These are phyloP conservation scores for Gavia stellata DNA, from an alignment of 2,113 vertebrate genomes.

Conservation along the genomic window DNA sequence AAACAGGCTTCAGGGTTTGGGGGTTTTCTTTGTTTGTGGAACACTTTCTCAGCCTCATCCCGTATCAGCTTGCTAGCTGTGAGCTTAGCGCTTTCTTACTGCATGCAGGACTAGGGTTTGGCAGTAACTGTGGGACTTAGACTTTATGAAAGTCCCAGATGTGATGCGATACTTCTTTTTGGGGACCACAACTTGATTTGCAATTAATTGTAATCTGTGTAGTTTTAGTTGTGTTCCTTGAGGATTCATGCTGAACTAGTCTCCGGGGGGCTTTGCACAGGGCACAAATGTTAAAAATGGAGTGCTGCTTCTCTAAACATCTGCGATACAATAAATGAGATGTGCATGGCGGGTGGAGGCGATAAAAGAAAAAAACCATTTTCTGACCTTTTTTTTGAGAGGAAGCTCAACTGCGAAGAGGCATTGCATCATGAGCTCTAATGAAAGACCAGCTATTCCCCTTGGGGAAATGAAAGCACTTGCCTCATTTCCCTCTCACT, in stretches of 20 bases:
- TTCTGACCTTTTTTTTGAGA: not conserved
- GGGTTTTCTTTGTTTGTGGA: not conserved
- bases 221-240: not conserved
- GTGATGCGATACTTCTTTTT: not conserved
- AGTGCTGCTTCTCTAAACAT: not conserved
- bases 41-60: not conserved
- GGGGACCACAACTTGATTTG: not conserved
- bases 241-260: not conserved
- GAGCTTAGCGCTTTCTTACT: not conserved
- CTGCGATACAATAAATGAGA: not conserved
- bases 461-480: constrained; percentile 6
- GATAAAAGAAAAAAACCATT: not conserved
- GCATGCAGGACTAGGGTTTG: not conserved
- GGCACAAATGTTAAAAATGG: not conserved
- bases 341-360: not conserved
- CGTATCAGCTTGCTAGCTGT: not conserved
- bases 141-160: not conserved
- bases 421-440: constrained; percentile 9
- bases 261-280: not conserved
- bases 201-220: not conserved
- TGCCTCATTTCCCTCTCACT: constrained; percentile 16
- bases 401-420: constrained; percentile 34
- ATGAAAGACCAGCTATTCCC: constrained; percentile 19
- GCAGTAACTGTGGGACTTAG: not conserved
- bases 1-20: not conserved